Evolutionary conservation across 2,888 invertebrate genomes (phyloP), one percentile per base, ranked within the genome.

Genomic region (Andrena bucephala): DNA sequence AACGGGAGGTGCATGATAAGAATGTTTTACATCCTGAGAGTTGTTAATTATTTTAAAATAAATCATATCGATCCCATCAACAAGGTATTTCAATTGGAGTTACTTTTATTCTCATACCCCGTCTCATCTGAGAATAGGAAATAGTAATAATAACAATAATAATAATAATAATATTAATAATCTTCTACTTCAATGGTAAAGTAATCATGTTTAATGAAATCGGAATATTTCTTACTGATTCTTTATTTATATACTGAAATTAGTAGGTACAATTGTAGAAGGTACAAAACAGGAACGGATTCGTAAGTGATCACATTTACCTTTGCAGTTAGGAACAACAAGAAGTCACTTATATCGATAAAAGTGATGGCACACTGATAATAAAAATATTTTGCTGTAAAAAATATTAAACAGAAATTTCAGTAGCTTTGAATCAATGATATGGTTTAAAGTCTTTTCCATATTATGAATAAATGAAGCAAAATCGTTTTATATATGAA

Each of bases 31-130:
- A 87, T 72, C 83, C 81, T 85, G 82, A 87, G 68, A 91, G 91
- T 91, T 92, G 93, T 93, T 92, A 89, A 92, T 90, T 92, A 92
- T 93, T 92, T 92, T 88, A 90, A 90, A 92, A 91, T 90, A 91
- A 92, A 91, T 83, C 77, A 78, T 85, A 81, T 85, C 67, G 77
- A 83, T 79, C 75, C 78, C 75, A 79, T 72, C 63, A 74, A 66
- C n/a, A 27, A 20, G 0, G 57, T 59, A 63, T 57, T 16, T 50
- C 13, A 42, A 27, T 16, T 10, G 16, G 13, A 29, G 6, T 8
- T 29, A 2, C 7, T 20, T 20, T 73, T 13, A 54, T 54, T 63
- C 7, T 63, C 33, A 31, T n/a, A 16, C 31, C 5, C 16, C 36
- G 20, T 10, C 10, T 3, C 13, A 10, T 62, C 20, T 1, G 20